Base-by-base conservation (phyloP, 1,140 invertebrate species). In the Contarinia nasturtii region DNA sequence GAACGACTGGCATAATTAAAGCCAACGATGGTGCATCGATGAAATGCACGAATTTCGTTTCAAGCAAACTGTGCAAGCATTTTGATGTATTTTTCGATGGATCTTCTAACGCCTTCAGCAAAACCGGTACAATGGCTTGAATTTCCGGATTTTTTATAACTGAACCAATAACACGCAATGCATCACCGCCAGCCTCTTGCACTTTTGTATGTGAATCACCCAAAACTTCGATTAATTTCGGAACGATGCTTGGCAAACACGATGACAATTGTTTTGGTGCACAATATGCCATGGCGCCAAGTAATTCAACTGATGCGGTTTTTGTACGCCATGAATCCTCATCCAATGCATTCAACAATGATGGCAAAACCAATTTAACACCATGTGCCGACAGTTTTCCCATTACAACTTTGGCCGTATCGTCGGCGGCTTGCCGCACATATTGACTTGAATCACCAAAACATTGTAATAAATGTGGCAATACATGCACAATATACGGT, bases 271-370 rank as follows among this genome's bases (percentile, higher is more conserved):
- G 95, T 65, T 96, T 96, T 0, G 95, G 95, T 7, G 95, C 94
- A 71, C 95, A 98, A 65, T 86, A 95, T 8, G 93, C 92, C 91
- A 95, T 94, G 21, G 90, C 86, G 36, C 94, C 95, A 1, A 99
- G 69, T 43, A 99, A 69, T 63, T 98, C 93, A 34, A 98, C 90
- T 1, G 92, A 95, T 19, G 86, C 90, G 37, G 89, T 88, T 69
- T 99, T 98, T 1, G 95, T 98, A 59, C 96, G 71, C 96, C 96
- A 99, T 1, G 91, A 93, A 69, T 98, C 94, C 64, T 97, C 89
- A 61, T 98, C 87, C 36, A 98, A 68, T 43, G 91, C 94, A 52
- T 83, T 80, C 34, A 98, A 67, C 44, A 98, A 72, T 55, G 91
- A 86, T 2, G 83, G 83, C 44, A 98, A 68, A 42, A 98, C 87